Base-by-base conservation (phyloP, 2,888 invertebrate genomes). In the Pantelozetes paolii region DNA sequence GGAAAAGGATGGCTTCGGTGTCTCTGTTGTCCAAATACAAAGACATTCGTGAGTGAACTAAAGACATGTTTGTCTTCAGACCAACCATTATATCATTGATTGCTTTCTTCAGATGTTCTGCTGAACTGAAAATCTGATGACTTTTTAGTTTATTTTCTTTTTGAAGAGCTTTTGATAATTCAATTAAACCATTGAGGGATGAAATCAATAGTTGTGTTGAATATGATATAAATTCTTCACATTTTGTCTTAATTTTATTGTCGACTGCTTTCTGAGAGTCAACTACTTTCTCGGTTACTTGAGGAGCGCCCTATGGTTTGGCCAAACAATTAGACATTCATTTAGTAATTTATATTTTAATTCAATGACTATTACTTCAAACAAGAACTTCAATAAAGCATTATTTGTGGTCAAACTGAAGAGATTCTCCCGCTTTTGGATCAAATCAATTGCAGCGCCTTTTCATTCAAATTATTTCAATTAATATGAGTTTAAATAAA, bases 181-280 rank as follows among this genome's bases (percentile, higher is more conserved):
- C 48, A 59, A 48, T 69, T 64, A 73, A 42, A 72, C 30, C 36
- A 28, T 74, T 59, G 18, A 64, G 36, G 45, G 69, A 57, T 26
- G 36, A 54, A 26, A 32, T 23, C 3, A 57, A 28, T 15, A 62
- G 23, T 50, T 54, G 45, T 13, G 45, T 69, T 11, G 13, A 23
- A 40, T 69, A 23, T 69, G 87, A 87, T 71, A 97, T 97, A 79
- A 95, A 92, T 36, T 86, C 85, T 81, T 97, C 96, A 81, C 97
- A 98, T 45, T 91, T 89, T 3, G 86, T 85, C 84, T 97, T 96
- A 78, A 99, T 82, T 80, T 94, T 92, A 36, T 90, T 87, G 81
- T 99, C 99, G 0, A 99, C 95, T 81, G 97, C 94, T 82, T 95
- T 93, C 79, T 97, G 88, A 0, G 97, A 97, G 82, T 99, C 98